phyloP scores from a whole-genome alignment of 2,113 vertebrate genomes.

The Psilopogon haemacephalus region DNA sequence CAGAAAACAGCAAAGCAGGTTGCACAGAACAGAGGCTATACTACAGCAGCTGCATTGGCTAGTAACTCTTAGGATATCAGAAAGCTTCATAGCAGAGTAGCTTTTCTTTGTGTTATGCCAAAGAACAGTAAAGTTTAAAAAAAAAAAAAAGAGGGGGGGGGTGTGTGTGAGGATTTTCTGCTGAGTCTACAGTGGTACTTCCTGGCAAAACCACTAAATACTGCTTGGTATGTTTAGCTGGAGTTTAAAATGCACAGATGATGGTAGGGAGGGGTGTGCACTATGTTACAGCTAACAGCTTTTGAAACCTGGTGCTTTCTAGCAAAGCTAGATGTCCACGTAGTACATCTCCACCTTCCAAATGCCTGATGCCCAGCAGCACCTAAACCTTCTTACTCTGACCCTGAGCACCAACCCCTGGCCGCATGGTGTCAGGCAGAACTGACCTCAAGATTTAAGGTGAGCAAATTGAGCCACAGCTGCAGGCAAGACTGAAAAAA shows the following conservation, averaged over 20 bases:
- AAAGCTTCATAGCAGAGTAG: neutral
- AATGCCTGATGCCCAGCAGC: neutral
- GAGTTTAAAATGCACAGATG: neutral
- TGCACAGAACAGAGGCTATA: neutral
- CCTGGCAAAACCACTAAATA: constrained; percentile 24
- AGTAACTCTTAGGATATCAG: neutral
- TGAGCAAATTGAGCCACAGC: neutral
- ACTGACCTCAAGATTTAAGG: neutral
- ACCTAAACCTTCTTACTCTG: neutral
- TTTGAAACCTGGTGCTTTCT: neutral
- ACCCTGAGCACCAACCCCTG: no score
- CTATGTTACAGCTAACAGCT: neutral
- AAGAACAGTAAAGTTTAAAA: neutral
- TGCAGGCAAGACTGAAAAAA: neutral
- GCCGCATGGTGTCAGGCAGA: neutral
- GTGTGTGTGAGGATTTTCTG: neutral
- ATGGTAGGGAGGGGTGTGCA: neutral
- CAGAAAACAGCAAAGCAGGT: neutral
- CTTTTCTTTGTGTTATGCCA: neutral
- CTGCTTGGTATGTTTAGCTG: neutral
- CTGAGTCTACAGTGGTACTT: neutral
- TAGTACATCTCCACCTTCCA: neutral
- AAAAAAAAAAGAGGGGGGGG: neutral
- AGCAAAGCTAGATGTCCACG: neutral
- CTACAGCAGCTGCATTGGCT: neutral